phyloP scores from a whole-genome alignment of 2,797 vertebrate genomes.

The Apogon hyalosoma region DNA sequence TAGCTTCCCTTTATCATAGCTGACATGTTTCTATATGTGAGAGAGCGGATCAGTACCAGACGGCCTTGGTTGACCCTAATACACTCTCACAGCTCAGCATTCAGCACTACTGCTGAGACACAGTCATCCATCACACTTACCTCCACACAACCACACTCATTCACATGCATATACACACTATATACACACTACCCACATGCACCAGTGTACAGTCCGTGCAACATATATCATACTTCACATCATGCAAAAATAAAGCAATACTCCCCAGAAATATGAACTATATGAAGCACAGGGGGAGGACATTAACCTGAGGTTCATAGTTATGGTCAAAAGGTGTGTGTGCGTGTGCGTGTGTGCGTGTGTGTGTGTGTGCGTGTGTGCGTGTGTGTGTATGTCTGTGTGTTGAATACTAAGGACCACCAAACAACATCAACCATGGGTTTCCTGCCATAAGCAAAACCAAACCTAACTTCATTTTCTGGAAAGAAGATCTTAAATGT shows the following conservation, averaged over 20 bases:
- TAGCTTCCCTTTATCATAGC: slow-evolving; percentile 72
- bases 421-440: too few relatives aligned
- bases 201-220: slow-evolving; percentile 1
- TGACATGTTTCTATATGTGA: slow-evolving; percentile 57
- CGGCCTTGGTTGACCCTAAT: slow-evolving; percentile 43
- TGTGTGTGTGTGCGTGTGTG: too few relatives aligned
- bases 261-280: not conserved
- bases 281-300: too few relatives aligned
- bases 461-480: too few relatives aligned
- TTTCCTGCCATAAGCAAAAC: too few relatives aligned
- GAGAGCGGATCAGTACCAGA: slow-evolving; percentile 24
- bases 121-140: slow-evolving; percentile 66
- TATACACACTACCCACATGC: not conserved
- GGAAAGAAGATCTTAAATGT: too few relatives aligned
- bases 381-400: too few relatives aligned
- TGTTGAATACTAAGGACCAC: too few relatives aligned
- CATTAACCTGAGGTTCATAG: too few relatives aligned
- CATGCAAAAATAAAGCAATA: slow-evolving; percentile 19
- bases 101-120: slow-evolving; percentile 32
- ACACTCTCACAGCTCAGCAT: slow-evolving; percentile 24
- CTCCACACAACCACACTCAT: slow-evolving; percentile 34
- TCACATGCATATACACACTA: not conserved
- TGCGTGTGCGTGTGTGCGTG: too few relatives aligned
- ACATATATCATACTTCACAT: slow-evolving; percentile 27
- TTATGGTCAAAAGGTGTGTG: too few relatives aligned